These are phyloP conservation scores for Atta texana DNA, from an alignment of 1,140 invertebrate genomes.

Conservation along the genomic window DNA sequence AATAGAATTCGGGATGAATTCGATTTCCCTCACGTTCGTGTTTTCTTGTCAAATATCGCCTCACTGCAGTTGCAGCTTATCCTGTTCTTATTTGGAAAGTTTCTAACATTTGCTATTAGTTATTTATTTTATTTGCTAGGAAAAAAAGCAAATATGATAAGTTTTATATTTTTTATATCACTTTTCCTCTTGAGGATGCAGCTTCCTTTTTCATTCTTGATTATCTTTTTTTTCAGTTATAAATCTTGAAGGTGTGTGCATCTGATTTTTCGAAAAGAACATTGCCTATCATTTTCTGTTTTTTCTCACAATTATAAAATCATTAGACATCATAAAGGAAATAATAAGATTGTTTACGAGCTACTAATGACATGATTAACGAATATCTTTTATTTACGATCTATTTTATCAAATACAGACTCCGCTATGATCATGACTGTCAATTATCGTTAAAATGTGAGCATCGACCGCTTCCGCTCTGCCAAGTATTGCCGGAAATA, in stretches of 20 bases:
- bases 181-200: background rate
- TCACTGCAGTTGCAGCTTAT: background rate
- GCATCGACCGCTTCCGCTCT: constrained; percentile 4
- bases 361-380: background rate
- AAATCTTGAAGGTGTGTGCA: background rate
- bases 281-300: background rate
- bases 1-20: constrained; percentile 42
- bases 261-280: background rate
- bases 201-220: background rate
- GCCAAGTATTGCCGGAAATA: constrained; percentile 64
- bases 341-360: background rate
- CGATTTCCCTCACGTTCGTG: background rate
- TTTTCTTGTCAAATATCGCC: background rate
- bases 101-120: constrained; percentile 11
- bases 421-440: background rate
- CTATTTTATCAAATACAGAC: background rate
- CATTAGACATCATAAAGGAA: background rate
- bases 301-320: background rate
- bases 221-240: background rate
- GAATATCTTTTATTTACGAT: background rate
- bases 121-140: background rate
- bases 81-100: constrained; percentile 11
- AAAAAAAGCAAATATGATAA: constrained; percentile 20
- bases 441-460: constrained; percentile 32
- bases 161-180: constrained; percentile 22